Evolutionary conservation across 1,140 invertebrate species (phyloP).

Genomic region (Drosophila seguyi): DNA sequence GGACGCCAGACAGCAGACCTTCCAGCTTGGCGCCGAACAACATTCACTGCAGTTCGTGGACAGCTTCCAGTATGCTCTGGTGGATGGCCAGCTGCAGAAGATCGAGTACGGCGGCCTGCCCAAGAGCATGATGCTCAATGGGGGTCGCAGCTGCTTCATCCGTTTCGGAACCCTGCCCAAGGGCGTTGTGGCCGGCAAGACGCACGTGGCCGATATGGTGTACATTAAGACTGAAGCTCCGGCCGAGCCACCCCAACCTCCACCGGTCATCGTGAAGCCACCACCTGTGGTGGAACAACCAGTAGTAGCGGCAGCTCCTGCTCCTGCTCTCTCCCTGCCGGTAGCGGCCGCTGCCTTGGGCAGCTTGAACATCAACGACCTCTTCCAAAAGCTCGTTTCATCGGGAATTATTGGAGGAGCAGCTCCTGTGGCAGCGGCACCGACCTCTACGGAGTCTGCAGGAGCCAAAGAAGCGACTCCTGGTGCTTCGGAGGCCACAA

Average conservation of each 20-base stretch:
- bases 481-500: constrained; percentile 10
- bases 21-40: constrained; percentile 90
- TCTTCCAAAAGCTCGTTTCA: constrained; percentile 93
- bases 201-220: constrained; percentile 90
- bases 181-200: constrained; percentile 89
- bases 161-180: constrained; percentile 92
- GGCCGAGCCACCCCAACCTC: constrained; percentile 57
- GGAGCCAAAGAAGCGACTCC: constrained; percentile 12
- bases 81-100: constrained; percentile 93
- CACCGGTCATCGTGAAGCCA: constrained; percentile 50
- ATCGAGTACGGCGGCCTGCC: constrained; percentile 96
- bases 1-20: constrained; percentile 94
- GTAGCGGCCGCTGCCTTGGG: constrained; percentile 54
- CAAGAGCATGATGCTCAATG: constrained; percentile 92
- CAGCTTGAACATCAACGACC: constrained; percentile 91
- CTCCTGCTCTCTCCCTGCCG: constrained; percentile 49
- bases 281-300: constrained; percentile 21
- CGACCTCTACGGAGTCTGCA: not conserved
- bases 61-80: constrained; percentile 90
- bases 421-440: constrained; percentile 5
- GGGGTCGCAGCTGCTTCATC: constrained; percentile 93
- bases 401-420: constrained; percentile 91
- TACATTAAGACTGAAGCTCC: constrained; percentile 85
- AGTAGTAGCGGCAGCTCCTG: constrained; percentile 4
- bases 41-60: constrained; percentile 93